Percentiles rank a stretch among this genome's conserved stretches.
These are phyloP conservation scores for Thalassophryne amazonica DNA, from an alignment of 2,797 vertebrate genomes.

Conservation along the genomic window DNA sequence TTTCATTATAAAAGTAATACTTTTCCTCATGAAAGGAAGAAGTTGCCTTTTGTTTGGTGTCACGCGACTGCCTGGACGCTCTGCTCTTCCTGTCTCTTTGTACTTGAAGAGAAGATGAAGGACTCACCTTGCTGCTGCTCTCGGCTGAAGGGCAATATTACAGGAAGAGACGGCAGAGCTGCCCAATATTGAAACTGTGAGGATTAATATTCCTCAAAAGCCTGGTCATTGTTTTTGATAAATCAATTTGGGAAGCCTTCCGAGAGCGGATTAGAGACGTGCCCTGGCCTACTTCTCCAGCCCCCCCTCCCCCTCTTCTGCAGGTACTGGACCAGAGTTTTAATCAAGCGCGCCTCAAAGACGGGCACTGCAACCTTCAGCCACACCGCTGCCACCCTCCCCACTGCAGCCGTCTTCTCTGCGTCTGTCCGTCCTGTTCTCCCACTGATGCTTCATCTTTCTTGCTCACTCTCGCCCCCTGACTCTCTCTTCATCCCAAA, in stretches of 20 bases:
- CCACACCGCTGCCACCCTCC: slow-evolving; percentile 19
- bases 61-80: slow-evolving; percentile 20
- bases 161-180: slow-evolving; percentile 59
- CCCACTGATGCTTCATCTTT: slow-evolving; percentile 42
- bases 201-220: slow-evolving; percentile 83
- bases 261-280: slow-evolving; percentile 72
- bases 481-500: slow-evolving; percentile 42
- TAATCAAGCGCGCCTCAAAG: slow-evolving; percentile 75
- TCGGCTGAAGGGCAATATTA: slow-evolving; percentile 77
- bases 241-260: slow-evolving; percentile 82
- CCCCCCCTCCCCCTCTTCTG: slow-evolving; percentile 7
- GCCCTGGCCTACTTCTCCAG: slow-evolving; percentile 60
- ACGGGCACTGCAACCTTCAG: slow-evolving; percentile 72
- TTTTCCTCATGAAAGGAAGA: slow-evolving; percentile 51
- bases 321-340: slow-evolving; percentile 67
- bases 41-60: slow-evolving; percentile 53
- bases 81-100: slow-evolving; percentile 45
- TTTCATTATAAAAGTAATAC: slow-evolving; percentile 48
- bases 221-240: slow-evolving; percentile 78
- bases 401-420: slow-evolving; percentile 20
- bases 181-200: slow-evolving; percentile 74
- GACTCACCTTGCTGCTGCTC: slow-evolving; percentile 69
- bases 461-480: slow-evolving; percentile 13
- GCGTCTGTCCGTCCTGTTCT: slow-evolving; percentile 44
- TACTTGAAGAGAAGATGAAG: slow-evolving; percentile 69